Evolutionary conservation across 1,140 invertebrate genomes (phyloP), one percentile per base, ranked within the genome.

Genomic region (Drosophila mauritiana): DNA sequence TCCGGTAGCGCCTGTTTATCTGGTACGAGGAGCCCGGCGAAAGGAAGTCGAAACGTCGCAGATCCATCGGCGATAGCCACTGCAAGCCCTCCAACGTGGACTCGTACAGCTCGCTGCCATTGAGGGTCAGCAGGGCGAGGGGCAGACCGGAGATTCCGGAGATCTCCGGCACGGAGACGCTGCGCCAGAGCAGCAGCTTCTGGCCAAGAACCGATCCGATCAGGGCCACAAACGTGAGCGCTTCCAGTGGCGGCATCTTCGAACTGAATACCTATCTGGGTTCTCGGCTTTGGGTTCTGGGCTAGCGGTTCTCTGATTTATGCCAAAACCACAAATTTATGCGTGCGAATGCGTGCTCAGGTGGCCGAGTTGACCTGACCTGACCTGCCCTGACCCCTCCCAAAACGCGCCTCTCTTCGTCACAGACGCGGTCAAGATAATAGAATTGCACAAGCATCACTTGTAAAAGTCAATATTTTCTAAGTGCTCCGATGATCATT

Each of bases 1-100:
- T 91, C 2, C 90, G 80, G 57, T 83, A 91, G 12, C 86, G 86
- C 42, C 84, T 62, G 79, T 91, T 91, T 43, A 91, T 91, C 58
- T 91, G 90, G 51, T 80, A 91, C 2, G 86, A 82, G 0, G 90
- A 91, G 6, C 77, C 64, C 3, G 90, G 65, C 17, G 90, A 91
- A 0, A 91, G 34, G 15, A 91, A 75, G 34, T 91, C 78, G 4
- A 77, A 89, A 1, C 88, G 83, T 2, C 90, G 54, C n/a, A 91
- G 31, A 46, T 91, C 90, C 7, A 72, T 72, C 0, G 90, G 90
- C 48, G 77, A 69, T 7, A 91, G 63, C 90, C 90, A 91, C 70
- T 91, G 90, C 13, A 91, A 34, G 3, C 78, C 76, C 68, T 91
- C 90, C 8, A 91, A 65, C 1, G 90, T 89, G n/a, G 84, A 64